These are phyloP conservation scores for Natator depressus DNA, from an alignment of 2,113 vertebrate genomes.

Conservation along the genomic window DNA sequence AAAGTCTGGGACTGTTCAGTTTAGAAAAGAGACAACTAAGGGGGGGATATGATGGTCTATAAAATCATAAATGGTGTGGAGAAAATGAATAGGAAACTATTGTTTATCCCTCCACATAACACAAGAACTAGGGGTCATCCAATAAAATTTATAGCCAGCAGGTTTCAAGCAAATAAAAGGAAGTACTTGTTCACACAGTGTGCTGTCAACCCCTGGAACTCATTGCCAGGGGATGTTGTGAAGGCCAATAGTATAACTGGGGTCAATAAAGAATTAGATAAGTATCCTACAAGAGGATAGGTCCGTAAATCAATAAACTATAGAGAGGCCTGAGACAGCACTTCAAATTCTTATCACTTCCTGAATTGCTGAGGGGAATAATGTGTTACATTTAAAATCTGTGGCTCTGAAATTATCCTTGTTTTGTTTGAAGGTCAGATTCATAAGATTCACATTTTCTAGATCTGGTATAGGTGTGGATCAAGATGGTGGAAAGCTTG, in stretches of 20 bases:
- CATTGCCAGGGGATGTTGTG: neutral
- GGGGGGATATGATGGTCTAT: no score
- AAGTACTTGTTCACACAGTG: neutral
- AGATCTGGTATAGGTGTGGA: neutral
- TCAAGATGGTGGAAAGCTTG: neutral
- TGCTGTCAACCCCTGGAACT: neutral
- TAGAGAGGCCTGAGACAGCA: neutral
- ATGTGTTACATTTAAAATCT: neutral
- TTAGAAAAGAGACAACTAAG: neutral
- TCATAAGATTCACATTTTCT: neutral
- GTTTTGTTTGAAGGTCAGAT: neutral
- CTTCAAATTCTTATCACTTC: neutral
- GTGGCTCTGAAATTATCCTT: neutral
- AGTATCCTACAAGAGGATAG: neutral
- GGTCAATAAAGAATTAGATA: neutral
- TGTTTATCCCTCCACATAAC: neutral
- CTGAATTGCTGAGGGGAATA: neutral
- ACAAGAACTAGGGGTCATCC: neutral
- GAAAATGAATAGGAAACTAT: neutral
- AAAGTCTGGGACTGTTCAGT: neutral
- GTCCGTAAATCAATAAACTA: neutral
- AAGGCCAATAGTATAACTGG: neutral
- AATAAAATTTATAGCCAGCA: neutral
- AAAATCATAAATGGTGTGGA: no score
- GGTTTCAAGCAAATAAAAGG: neutral